Base-by-base conservation (phyloP, 2,113 vertebrate genomes). In the Dermatemys mawii region DNA sequence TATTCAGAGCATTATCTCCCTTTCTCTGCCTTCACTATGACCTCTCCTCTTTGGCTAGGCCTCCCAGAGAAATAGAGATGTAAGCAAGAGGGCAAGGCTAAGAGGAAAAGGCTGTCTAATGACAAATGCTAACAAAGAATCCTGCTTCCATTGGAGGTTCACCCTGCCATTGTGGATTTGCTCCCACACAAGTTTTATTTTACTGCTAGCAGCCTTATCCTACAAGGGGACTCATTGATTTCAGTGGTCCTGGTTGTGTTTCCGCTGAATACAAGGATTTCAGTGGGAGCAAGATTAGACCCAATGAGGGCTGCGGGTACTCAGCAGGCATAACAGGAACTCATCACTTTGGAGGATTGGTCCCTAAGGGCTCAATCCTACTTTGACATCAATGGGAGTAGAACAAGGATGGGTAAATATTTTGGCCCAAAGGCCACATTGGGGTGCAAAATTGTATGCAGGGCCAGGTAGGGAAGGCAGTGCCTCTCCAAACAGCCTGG, bases 271-370 rank as follows among this genome's bases (percentile, higher is more conserved):
- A 3, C 2, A 8, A 54, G 51, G n/a, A 60, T 53, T 78, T 11
- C 67, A 14, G 21, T 0, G 0, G 14, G 24, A 89, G 54, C 41
- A 81, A 22, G 2, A 1, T 55, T 78, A 67, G 22, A 4, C 5
- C 78, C 29, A n/a, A 12, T 50, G 24, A 50, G 50, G 44, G 29
- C 44, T 8, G 50, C 55, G 35, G 54, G n/a, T 84, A 75, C 54
- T 35, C 16, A 78, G 29, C 11, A 0, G 8, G 46, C 26, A 48
- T 27, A 44, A 48, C 55, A 46, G 78, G 32, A 50, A 57, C n/a
- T 78, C 22, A 22, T 44, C 38, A 29, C 27, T 57, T 46, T 38
- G 82, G 21, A 53, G 46, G 14, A 8, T 46, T 83, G 44, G 19
- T 53, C 11, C 16, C 11, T 76, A 46, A 48, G 5, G 84, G 21